A percentile compares a stretch with the other conserved stretches of the same genome.
Conservation (phyloP, 2,113 vertebrate species). For the Varanus salvator region DNA sequence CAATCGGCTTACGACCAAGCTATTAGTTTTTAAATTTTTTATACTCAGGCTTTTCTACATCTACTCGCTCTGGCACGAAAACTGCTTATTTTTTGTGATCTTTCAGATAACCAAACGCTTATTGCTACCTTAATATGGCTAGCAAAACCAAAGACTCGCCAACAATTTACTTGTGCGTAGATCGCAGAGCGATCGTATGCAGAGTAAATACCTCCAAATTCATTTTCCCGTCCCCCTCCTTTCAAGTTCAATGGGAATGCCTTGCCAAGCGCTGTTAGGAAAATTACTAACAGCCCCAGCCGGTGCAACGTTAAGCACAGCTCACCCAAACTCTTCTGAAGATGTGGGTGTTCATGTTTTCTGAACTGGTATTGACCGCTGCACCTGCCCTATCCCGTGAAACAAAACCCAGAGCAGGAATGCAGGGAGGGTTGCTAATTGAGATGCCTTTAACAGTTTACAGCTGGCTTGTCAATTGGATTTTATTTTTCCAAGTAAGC, state of each 20-base stretch:
- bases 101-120: too few relatives aligned
- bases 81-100: too few relatives aligned
- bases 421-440: not conserved
- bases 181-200: too few relatives aligned
- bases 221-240: too few relatives aligned
- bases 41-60: not conserved
- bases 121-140: too few relatives aligned
- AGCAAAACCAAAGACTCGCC: not conserved
- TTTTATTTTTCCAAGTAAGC: not conserved
- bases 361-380: not conserved
- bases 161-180: not conserved
- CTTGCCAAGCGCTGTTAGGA: not conserved
- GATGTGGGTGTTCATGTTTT: not conserved
- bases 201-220: not conserved
- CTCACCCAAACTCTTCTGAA: too few relatives aligned
- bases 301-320: not conserved
- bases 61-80: not conserved
- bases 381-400: not conserved
- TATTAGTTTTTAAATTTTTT: not conserved
- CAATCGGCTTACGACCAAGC: not conserved
- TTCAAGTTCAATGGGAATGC: not conserved
- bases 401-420: not conserved
- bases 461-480: not conserved
- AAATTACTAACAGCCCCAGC: not conserved
- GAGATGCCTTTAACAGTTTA: not conserved